A percentile compares a stretch with the other conserved stretches of the same genome.
These are phyloP conservation scores for Lamprologus lemairii DNA, from an alignment of 2,113 vertebrate species.

Conservation along the genomic window DNA sequence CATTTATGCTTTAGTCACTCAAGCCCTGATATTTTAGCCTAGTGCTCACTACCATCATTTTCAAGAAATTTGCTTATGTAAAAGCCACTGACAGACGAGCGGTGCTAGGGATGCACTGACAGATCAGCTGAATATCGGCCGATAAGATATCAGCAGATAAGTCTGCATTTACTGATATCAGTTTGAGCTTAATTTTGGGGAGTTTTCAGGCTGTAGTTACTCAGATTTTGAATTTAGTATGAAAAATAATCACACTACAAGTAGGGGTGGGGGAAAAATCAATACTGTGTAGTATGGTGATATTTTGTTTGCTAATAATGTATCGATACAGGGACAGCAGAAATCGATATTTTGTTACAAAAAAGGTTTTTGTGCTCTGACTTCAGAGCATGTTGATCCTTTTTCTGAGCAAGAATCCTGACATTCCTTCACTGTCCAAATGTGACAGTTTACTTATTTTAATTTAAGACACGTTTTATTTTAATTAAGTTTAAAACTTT, in stretches of 20 bases:
- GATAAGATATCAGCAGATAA: neutral
- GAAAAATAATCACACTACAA: neutral
- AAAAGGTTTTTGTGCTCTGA: no score
- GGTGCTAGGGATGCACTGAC: neutral
- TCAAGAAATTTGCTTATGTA: neutral
- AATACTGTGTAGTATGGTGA: fast-evolving
- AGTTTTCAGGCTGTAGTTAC: neutral
- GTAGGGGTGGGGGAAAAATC: fast-evolving
- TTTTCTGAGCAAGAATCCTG: no score
- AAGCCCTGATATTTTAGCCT: neutral
- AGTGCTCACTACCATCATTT: neutral
- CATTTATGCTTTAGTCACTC: neutral
- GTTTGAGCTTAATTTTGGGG: neutral
- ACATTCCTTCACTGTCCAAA: no score
- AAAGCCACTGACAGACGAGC: neutral
- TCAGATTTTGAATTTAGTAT: neutral
- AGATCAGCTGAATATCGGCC: neutral
- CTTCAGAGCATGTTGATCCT: no score
- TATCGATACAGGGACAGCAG: no score
- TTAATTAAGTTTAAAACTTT: no score
- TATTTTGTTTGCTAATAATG: no score
- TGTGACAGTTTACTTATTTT: no score
- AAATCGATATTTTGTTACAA: no score
- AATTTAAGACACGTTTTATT: no score
- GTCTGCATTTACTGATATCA: neutral